These are phyloP conservation scores for Hermetia illucens DNA, from an alignment of 1,140 invertebrate genomes.

Conservation along the genomic window DNA sequence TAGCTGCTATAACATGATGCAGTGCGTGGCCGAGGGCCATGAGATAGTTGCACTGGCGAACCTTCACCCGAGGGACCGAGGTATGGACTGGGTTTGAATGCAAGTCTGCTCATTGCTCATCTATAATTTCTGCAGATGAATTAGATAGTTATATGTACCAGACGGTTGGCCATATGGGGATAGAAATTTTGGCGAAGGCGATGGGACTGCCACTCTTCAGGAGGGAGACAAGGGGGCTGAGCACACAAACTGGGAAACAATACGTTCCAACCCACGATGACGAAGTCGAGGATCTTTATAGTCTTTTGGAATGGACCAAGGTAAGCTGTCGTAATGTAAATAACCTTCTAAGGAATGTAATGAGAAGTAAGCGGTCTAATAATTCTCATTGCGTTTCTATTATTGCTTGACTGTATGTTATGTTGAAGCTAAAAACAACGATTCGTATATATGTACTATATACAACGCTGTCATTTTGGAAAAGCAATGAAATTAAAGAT, in stretches of 20 bases:
- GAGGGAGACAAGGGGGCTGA: conserved; percentile 67
- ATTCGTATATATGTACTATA: too few relatives aligned
- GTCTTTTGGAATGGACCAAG: conserved; percentile 71
- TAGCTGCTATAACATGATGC: conserved; percentile 97
- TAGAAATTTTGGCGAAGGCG: conserved; percentile 83
- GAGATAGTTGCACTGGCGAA: conserved; percentile 93
- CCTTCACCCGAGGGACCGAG: conserved; percentile 74
- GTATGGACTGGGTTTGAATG: conserved; percentile 32
- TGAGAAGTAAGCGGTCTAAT: too few relatives aligned
- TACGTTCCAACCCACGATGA: conserved; percentile 79
- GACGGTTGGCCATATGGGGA: conserved; percentile 91
- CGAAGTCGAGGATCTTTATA: conserved; percentile 97
- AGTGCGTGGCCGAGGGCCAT: conserved; percentile 91
- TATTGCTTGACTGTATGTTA: too few relatives aligned
- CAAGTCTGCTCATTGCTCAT: not conserved
- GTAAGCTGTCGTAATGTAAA: too few relatives aligned
- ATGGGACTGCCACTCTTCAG: conserved; percentile 86
- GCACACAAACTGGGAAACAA: conserved; percentile 60
- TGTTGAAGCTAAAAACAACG: too few relatives aligned
- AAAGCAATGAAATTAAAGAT: too few relatives aligned
- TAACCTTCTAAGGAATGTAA: too few relatives aligned
- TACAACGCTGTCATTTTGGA: too few relatives aligned
- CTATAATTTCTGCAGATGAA: conserved; percentile 52
- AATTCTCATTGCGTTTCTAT: too few relatives aligned
- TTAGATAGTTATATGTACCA: conserved; percentile 99